Evolutionary conservation across 1,140 invertebrate genomes (phyloP), one percentile per base, ranked within the genome.

Genomic region (Dolichoris vasculosae): DNA sequence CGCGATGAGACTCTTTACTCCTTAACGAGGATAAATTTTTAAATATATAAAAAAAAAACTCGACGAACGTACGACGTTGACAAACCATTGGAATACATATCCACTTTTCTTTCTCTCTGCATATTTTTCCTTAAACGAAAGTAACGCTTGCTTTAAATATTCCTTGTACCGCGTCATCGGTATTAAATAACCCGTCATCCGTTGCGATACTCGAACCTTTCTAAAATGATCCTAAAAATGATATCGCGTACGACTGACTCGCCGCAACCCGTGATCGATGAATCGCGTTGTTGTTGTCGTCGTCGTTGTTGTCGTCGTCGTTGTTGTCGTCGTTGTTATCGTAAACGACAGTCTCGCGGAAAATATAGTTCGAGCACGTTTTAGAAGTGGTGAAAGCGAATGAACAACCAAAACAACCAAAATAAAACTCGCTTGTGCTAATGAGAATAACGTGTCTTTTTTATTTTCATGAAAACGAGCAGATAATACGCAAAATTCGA

Each of bases 401-500:
- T 35, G 20, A 67, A 35, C 9, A 35, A 67, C 20, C 4, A 30
- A 69, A 69, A 38, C 7, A 3, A 13, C 26, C 3, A 69, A 69
- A 69, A 38, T 30, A 38, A 69, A 38, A 23, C 3, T 3, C 55
- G 55, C 3, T 4, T 32, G 43, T 23, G 38, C 8, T 43, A n/a
- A 73, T 38, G 8, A n/a, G 17, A 73, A 73, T 73, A 73, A 73
- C 38, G 38, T 73, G 9, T 48, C 1, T 43, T 75, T 75, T 83
- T 83, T 64, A 43, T 83, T 83, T 85, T 63, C 67, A 85, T 80
- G 67, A 71, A 81, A 78, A 51, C 67, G 26, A 78, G 35, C 73
- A 86, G 79, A 77, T 78, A 86, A 82, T 82, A 46, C 51, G n/a
- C 80, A 78, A 82, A 77, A 63, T 48, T 86, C 85, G 59, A 69